Evolutionary conservation across 2,797 vertebrate genomes (phyloP).

Genomic region (Ptychobarbus kaznakovi): DNA sequence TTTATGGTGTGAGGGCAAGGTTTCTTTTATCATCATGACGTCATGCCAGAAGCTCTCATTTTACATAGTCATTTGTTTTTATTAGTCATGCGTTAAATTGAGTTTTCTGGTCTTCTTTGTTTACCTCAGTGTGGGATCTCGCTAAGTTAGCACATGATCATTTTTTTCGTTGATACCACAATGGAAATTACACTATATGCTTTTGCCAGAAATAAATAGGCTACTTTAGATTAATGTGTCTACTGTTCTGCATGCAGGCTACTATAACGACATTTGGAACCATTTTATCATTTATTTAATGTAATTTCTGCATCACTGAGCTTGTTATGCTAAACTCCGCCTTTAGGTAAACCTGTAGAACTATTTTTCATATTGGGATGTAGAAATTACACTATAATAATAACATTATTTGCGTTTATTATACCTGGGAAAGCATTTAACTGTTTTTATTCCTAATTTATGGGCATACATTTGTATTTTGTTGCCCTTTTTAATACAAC

Average conservation of each 20-base stretch:
- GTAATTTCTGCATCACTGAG: too few species aligned
- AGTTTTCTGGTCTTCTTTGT: background rate
- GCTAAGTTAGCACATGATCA: background rate
- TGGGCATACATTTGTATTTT: background rate
- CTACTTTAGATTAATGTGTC: background rate
- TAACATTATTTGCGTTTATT: background rate
- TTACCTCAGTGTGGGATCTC: background rate
- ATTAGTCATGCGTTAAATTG: background rate
- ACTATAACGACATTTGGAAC: background rate
- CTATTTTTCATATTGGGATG: background rate
- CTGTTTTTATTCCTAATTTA: background rate
- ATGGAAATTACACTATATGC: background rate
- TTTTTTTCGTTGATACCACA: background rate
- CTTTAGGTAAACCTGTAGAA: background rate
- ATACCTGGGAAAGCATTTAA: background rate
- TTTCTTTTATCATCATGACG: constrained; percentile 66
- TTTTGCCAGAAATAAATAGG: background rate
- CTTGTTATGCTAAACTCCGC: background rate
- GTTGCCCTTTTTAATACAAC: background rate
- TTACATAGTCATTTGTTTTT: background rate
- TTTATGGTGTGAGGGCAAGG: background rate
- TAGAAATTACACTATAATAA: background rate
- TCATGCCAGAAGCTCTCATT: constrained; percentile 61
- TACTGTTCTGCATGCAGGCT: background rate
- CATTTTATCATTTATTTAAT: background rate